These are phyloP conservation scores for Neotoma lepida DNA, from an alignment of 2,113 vertebrate species.

Conservation along the genomic window DNA sequence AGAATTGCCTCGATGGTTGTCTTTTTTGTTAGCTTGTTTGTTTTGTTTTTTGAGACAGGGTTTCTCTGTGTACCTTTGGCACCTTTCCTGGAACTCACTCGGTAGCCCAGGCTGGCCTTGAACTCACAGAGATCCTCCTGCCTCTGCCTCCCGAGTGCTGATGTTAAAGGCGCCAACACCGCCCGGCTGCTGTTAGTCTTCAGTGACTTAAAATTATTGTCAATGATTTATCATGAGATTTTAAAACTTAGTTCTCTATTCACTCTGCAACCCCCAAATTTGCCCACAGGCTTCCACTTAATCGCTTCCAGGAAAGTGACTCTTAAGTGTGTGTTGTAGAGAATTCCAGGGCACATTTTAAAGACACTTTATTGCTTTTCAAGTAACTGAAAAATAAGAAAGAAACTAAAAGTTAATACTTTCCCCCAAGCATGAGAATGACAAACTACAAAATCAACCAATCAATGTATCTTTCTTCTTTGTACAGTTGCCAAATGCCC, in stretches of 20 bases:
- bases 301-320: neutral
- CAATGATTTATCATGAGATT: conserved; percentile 58
- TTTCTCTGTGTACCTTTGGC: too few relatives aligned
- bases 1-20: conserved; percentile 69
- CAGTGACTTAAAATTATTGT: conserved; percentile 71
- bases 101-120: too few relatives aligned
- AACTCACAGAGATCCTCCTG: too few relatives aligned
- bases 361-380: neutral
- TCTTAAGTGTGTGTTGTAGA: neutral
- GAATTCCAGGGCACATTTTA: conserved; percentile 50
- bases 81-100: too few relatives aligned
- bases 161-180: too few relatives aligned
- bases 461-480: neutral
- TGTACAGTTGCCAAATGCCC: neutral
- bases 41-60: too few relatives aligned
- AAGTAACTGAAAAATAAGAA: conserved; percentile 39
- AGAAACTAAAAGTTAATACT: neutral
- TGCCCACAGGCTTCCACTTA: neutral
- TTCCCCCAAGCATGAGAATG: neutral
- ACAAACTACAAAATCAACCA: neutral
- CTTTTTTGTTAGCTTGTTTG: neutral
- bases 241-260: conserved; percentile 37
- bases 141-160: too few relatives aligned
- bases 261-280: neutral
- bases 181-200: conserved; percentile 32